These are phyloP conservation scores for Lasioglossum malachurum DNA, from an alignment of 2,888 invertebrate species.

Conservation along the genomic window DNA sequence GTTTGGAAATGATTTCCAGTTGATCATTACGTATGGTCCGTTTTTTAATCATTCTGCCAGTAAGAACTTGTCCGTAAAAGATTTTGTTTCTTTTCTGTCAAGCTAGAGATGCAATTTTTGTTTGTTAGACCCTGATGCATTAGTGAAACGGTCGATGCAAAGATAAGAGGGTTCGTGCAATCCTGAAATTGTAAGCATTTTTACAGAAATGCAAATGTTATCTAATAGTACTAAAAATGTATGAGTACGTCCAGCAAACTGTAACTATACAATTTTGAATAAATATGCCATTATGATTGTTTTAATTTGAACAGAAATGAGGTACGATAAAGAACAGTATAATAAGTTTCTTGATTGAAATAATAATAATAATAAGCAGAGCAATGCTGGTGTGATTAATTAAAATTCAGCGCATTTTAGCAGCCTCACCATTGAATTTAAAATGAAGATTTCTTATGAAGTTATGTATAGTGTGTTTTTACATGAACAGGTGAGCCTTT, in stretches of 20 bases:
- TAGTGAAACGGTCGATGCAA: background rate
- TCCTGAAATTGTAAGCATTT: background rate
- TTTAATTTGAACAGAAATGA: no score
- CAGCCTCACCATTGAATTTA: background rate
- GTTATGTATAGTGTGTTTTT: background rate
- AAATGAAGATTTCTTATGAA: background rate
- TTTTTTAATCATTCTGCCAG: background rate
- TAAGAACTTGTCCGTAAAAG: background rate
- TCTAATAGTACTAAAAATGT: no score
- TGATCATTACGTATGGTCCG: background rate
- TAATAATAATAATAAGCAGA: background rate
- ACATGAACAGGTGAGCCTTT: background rate
- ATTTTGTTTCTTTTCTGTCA: background rate
- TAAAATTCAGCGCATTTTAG: background rate
- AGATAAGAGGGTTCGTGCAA: background rate
- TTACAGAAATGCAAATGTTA: background rate
- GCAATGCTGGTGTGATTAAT: background rate
- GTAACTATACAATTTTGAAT: no score
- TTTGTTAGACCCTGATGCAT: background rate
- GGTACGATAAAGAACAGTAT: background rate
- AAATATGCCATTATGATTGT: no score
- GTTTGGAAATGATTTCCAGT: background rate
- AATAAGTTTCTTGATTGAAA: background rate
- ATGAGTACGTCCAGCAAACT: no score
- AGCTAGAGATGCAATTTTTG: background rate